Evolutionary conservation across 2,113 vertebrate species (phyloP).

Genomic region (Notothenia rossii): DNA sequence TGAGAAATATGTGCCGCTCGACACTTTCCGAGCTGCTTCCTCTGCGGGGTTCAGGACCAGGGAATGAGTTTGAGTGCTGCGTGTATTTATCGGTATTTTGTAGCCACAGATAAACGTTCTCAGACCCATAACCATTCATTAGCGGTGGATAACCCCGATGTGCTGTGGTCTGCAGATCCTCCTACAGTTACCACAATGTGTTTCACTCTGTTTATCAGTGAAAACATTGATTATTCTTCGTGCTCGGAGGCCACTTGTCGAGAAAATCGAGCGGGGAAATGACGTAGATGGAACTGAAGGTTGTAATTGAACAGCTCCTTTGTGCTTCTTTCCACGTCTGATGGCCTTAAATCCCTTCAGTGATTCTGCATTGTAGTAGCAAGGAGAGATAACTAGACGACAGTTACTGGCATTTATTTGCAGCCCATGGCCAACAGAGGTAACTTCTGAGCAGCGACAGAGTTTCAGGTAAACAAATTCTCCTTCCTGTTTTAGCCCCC

Average conservation of each 20-base stretch:
- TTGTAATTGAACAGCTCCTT: conserved; percentile 11
- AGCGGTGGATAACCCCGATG: conserved; percentile 11
- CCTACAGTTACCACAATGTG: conserved; percentile 33
- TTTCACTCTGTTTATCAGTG: conserved; percentile 50
- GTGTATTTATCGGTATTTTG: conserved; percentile 33
- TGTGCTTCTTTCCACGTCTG: background rate
- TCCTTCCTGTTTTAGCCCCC: conserved; percentile 30
- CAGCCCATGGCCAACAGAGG: background rate
- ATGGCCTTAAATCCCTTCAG: conserved; percentile 17
- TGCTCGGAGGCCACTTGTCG: conserved; percentile 30
- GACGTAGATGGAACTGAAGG: conserved; percentile 28
- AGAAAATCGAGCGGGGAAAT: conserved; percentile 37
- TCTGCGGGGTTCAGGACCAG: conserved; percentile 10
- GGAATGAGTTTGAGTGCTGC: conserved; percentile 5
- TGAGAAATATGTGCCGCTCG: conserved; percentile 41
- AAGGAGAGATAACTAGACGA: conserved; percentile 1
- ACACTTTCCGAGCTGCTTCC: conserved; percentile 34
- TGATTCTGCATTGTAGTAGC: background rate
- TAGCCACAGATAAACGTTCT: conserved; percentile 31
- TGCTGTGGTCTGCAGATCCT: conserved; percentile 44
- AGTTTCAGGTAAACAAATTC: conserved; percentile 44
- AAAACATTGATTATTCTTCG: conserved; percentile 51
- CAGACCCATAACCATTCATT: conserved; percentile 17
- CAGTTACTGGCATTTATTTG: conserved; percentile 16
- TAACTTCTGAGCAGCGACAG: conserved; percentile 23